Conservation (phyloP, 2,113 vertebrate species). For the Peromyscus polionotus region DNA sequence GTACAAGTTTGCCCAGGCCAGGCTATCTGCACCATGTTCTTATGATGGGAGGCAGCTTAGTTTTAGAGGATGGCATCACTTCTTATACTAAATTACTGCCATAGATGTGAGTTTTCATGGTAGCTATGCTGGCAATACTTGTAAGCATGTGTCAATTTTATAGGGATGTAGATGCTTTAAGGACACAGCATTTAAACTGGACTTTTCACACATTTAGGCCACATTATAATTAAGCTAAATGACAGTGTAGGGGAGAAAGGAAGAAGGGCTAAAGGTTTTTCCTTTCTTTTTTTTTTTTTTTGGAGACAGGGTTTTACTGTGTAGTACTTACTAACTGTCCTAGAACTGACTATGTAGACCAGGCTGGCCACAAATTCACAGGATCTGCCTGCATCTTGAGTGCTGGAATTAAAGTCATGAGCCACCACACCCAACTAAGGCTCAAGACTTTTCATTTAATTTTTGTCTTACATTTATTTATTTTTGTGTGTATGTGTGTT, state of each 20-base stretch:
- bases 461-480: neutral
- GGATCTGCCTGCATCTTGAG: neutral
- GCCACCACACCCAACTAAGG: neutral
- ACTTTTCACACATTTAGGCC: neutral
- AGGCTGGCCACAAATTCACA: neutral
- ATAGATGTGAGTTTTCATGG: neutral
- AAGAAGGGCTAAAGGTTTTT: neutral
- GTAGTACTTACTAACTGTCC: neutral
- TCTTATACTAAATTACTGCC: neutral
- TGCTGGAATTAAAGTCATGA: neutral
- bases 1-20: neutral
- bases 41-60: neutral
- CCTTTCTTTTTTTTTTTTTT: too few species aligned
- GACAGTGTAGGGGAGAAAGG: neutral
- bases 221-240: neutral
- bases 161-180: neutral
- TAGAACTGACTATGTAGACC: neutral
- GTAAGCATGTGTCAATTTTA: neutral
- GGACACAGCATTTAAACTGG: neutral
- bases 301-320: neutral
- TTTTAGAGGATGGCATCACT: neutral
- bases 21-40: neutral
- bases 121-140: neutral
- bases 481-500: neutral
- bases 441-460: neutral